Conservation (phyloP, 92 coral and sea anemone genomes). For the Diadumene lineata region DNA sequence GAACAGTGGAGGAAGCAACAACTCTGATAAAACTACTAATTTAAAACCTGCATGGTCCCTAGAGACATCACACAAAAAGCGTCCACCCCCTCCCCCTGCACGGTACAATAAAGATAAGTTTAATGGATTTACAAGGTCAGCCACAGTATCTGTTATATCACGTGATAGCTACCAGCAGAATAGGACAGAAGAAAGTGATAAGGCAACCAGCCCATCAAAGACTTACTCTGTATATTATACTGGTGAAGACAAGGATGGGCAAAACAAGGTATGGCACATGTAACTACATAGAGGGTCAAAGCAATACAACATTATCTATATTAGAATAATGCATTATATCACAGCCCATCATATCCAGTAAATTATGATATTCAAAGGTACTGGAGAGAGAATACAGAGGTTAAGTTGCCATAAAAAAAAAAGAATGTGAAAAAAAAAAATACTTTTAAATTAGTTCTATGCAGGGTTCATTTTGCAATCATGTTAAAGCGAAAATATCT, state of each 20-base stretch:
- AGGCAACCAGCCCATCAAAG: slow-evolving; percentile 1
- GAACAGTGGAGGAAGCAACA: slow-evolving; percentile 9
- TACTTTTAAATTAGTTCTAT: too few relatives aligned
- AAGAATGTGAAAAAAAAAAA: too few relatives aligned
- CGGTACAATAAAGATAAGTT: slow-evolving; percentile 16
- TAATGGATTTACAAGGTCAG: slow-evolving; percentile 17
- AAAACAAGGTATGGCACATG: slow-evolving; percentile 5
- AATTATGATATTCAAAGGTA: too few relatives aligned
- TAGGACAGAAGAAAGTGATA: not conserved
- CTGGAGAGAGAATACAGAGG: too few relatives aligned
- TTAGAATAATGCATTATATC: too few relatives aligned
- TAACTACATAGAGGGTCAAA: too few relatives aligned
- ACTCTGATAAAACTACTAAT: slow-evolving; percentile 7
- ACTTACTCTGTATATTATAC: slow-evolving; percentile 33
- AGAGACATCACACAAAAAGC: slow-evolving; percentile 33
- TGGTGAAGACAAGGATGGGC: slow-evolving; percentile 12
- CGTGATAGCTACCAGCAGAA: slow-evolving; percentile 11
- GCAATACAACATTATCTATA: too few relatives aligned
- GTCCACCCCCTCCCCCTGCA: slow-evolving; percentile 44
- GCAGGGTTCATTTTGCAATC: too few relatives aligned
- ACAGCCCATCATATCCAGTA: too few relatives aligned
- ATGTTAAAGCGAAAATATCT: too few relatives aligned
- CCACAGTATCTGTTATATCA: slow-evolving; percentile 23
- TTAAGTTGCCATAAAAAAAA: too few relatives aligned
- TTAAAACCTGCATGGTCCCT: slow-evolving; percentile 18